These are phyloP conservation scores for Matsumyia berberina DNA, from an alignment of 2,888 invertebrate species.

Conservation along the genomic window DNA sequence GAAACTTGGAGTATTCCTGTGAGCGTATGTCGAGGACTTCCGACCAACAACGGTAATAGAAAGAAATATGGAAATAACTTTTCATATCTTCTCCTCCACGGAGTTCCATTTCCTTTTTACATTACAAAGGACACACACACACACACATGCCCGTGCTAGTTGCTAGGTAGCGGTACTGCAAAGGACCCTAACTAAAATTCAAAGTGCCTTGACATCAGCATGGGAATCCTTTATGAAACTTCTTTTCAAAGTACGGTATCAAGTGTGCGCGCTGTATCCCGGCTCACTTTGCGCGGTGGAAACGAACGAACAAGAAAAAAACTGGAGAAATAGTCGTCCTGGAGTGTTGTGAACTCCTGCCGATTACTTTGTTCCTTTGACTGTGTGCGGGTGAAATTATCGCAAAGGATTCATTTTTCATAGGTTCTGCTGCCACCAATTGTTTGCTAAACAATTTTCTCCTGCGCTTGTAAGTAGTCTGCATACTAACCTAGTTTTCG, in stretches of 20 bases:
- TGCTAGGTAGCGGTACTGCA: constrained; percentile 14
- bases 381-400: constrained; percentile 13
- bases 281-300: constrained; percentile 15
- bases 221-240: constrained; percentile 7
- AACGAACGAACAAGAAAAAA: not conserved
- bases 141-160: not conserved
- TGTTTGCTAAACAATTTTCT: not conserved
- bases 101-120: constrained; percentile 30
- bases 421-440: constrained; percentile 11
- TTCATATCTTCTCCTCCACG: not conserved
- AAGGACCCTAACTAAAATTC: constrained; percentile 12
- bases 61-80: constrained; percentile 21
- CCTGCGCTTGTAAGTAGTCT: not conserved
- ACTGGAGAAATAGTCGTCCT: no score
- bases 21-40: constrained; percentile 21
- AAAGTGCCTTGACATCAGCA: constrained; percentile 7
- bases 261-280: constrained; percentile 2
- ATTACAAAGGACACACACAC: constrained; percentile 22
- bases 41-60: not conserved
- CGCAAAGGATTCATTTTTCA: constrained; percentile 25
- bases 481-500: not conserved
- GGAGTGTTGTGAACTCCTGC: constrained; percentile 2
- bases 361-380: constrained; percentile 60
- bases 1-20: constrained; percentile 18
- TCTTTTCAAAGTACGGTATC: constrained; percentile 5